Evolutionary conservation across 2,113 vertebrate species (phyloP).

Genomic region (Clupea harengus): DNA sequence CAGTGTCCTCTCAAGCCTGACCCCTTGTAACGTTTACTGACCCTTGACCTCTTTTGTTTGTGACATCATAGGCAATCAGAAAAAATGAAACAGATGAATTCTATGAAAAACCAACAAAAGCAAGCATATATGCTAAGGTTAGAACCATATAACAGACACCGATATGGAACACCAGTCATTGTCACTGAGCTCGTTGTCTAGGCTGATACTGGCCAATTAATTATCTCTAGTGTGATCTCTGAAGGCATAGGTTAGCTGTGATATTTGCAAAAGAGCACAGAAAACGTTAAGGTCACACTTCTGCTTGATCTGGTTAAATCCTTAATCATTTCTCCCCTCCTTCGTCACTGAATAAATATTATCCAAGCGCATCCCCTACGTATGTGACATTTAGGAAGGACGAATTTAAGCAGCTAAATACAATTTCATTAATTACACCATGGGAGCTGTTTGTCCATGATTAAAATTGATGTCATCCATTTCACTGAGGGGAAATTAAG

Average conservation of each 20-base stretch:
- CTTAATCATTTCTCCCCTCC: constrained; percentile 49
- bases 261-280: constrained; percentile 36
- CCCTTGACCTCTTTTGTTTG: no score
- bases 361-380: constrained; percentile 46
- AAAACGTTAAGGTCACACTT: constrained; percentile 58
- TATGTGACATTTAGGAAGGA: constrained; percentile 61
- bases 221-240: not conserved
- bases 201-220: not conserved
- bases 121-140: no score
- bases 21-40: no score
- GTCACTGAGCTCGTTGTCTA: not conserved
- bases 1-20: no score
- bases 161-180: not conserved
- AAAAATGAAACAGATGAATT: no score
- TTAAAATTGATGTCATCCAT: constrained; percentile 63
- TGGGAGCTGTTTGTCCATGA: constrained; percentile 49
- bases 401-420: constrained; percentile 56
- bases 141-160: no score
- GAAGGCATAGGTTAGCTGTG: constrained; percentile 9
- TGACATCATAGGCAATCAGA: no score
- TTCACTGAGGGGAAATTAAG: not conserved
- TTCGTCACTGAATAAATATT: constrained; percentile 54
- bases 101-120: no score
- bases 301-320: constrained; percentile 61
- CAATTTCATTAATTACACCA: constrained; percentile 59